Evolutionary conservation across 2,888 invertebrate species (phyloP), one percentile per base, ranked within the genome.

Genomic region (Conus canariensis): DNA sequence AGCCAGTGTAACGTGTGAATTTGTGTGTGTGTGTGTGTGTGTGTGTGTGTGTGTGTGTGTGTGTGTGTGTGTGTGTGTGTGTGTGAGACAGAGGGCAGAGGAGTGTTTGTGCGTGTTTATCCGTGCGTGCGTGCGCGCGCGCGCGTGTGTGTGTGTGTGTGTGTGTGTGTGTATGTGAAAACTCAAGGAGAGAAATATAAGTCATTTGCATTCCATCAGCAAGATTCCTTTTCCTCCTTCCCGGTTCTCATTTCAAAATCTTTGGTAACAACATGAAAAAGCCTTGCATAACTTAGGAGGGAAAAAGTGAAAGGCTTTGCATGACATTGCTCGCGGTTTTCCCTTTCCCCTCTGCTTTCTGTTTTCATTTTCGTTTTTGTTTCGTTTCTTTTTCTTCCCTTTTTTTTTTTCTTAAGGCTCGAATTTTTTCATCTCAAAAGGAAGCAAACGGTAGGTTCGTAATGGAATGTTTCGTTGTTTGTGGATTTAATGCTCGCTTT

Each of bases 151-250:
- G 16, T 22, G 70, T 70, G 56, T 56, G 85, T 85, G 56, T 83
- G 58, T 74, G 30, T 60, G 88, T 80, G 74, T 74, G 74, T 74
- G 74, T 74, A 19, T 74, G 16, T 74, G 22, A 64, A 64, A 64
- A 45, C 45, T 45, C 45, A 1, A 64, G 12, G 10, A 64, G 12
- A 64, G 64, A 64, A 64, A 64, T 16, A 64, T 16, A 64, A 56
- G 59, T 80, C 70, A 87, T 90, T 85, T 70, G 60, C 70, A 85
- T 85, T 90, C 85, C 56, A 77, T 67, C 86, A 45, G 74, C 59
- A 90, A 85, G 70, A 74, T 70, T 87, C 74, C 30, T 19, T 83
- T 30, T 85, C 85, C 74, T 85, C n/a, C 60, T 64, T 56, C 64
- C 85, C 85, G 60, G 67, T 45, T 89, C 85, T 80, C n/a, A 60